Base-by-base conservation (phyloP, 2,888 invertebrate genomes). In the Archips xylosteana region DNA sequence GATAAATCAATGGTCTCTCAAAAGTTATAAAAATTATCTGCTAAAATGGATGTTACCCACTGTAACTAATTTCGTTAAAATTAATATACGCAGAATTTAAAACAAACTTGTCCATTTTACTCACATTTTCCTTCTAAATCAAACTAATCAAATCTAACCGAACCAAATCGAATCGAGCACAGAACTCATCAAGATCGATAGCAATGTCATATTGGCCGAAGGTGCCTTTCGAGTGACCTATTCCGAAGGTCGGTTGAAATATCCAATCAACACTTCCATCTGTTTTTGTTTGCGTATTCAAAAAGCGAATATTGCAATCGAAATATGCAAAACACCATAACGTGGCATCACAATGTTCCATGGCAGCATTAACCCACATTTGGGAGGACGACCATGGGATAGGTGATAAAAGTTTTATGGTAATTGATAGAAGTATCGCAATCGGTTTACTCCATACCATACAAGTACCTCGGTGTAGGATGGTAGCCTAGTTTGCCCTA, bases 251-350 rank as follows among this genome's bases (percentile, higher is more conserved):
- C 80, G 73, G 59, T 78, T 34, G 77, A 82, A 86, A 84, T 84
- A 81, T 81, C 81, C 83, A 87, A 88, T 88, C 84, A 87, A 85
- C 83, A 81, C 80, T 85, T 84, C 81, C 82, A 81, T 9, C 60
- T 72, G 51, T 49, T 61, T 71, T 77, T 79, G 75, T 79, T 77
- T 71, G 70, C 75, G 74, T 75, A 71, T 79, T 78, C 77, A 77
- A 76, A 75, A 78, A 51, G 36, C 10, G 4, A 32, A n/a, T 49
- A 63, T 34, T 64, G 64, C 57, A 23, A 57, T 57, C 13, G 15
- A 15, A 39, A 61, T n/a, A 67, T 65, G n/a, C 39, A 51, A 54
- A 51, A 23, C 45, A 45, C 62, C 62, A 62, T 62, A 36, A 42
- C 45, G 13, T 2, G 34, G 32, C 4, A 12, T 34, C 36, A n/a